Base-by-base conservation (phyloP, 2,797 vertebrate species). In the Sebastes umbrosus region DNA sequence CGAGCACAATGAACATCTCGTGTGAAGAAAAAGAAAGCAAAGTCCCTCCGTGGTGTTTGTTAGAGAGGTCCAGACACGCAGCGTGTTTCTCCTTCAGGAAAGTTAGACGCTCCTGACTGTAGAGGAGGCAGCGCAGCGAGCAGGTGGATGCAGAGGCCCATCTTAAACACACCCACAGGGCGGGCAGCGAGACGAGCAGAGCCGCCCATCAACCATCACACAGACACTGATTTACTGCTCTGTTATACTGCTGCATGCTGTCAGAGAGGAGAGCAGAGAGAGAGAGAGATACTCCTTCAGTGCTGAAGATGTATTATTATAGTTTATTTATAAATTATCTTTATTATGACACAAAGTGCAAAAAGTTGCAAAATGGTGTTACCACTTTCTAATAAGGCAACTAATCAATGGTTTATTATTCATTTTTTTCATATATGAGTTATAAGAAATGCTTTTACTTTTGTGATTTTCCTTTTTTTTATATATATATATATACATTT, bases 121-220 rank as follows among this genome's bases (percentile, higher is more conserved):
- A 63, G 69, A 92, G 88, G 81, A 92, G 87, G 87, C 88, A 88
- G 87, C 82, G 92, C 88, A 50, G 89, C 87, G 84, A 93, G 95
- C 96, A 96, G 96, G 96, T 96, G 96, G 95, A 96, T 96, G 95
- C 92, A 87, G 79, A 84, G 88, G 78, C 70, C 78, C 43, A 59
- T 84, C 84, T 87, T 89, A 62, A 90, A 88, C 91, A 95, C 96
- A 92, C 95, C 95, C 93, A 94, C 74, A 54, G 91, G 95, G 95
- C 93, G 95, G 92, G 92, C 90, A 73, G 87, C 88, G 76, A 60
- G 13, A 43, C 43, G 80, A 87, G 83, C 73, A 79, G 93, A 86
- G 31, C 93, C 93, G 92, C 94, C 94, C 90, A 69, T 43, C 39
- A 43, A 20, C 16, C 46, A 50, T 18, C 46, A 50, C 46, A 20